Evolutionary conservation across 2,888 invertebrate genomes (phyloP), one percentile per base, ranked within the genome.

Genomic region (Cataglyphis rosenhaueri): DNA sequence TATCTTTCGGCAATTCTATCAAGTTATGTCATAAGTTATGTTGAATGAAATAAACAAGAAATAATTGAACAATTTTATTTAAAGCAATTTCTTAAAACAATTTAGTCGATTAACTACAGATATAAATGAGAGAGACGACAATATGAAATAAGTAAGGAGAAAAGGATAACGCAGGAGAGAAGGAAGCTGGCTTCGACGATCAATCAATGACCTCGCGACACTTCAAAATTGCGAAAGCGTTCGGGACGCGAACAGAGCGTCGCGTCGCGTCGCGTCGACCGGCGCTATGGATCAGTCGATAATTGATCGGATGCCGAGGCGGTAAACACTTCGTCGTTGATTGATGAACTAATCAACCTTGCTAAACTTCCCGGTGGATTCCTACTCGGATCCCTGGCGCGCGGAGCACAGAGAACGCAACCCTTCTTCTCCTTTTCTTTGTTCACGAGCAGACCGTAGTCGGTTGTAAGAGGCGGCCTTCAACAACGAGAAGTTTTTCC

Each of bases 291-390:
- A 93, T 92, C 91, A 93, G 89, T 90, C 90, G 81, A 90, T 92
- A 92, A 93, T 93, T 92, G 93, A 94, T 93, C 92, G 92, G 91
- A 92, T 89, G 91, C 89, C 89, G 87, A 91, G 91, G 91, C 90
- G 92, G 92, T 92, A 93, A 93, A 93, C 92, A 93, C 92, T 91
- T 89, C 86, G 90, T 90, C 91, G 90, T 93, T 93, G 93, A 94
- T 94, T 92, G 94, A 94, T 94, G 93, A 92, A 92, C 92, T 91
- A 92, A 93, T 93, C 92, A 92, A 91, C 89, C 89, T 89, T 85
- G 87, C 86, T 86, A 84, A 89, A 88, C 88, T 88, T 87, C 84
- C 78, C 25, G 44, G 71, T 84, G 81, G 83, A 88, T 88, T 84
- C 84, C 79, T 79, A 15, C 29, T n/a, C 38, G 52, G 32, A 48